These are phyloP conservation scores for Chunga burmeisteri DNA, from an alignment of 2,113 vertebrate species.

Conservation along the genomic window DNA sequence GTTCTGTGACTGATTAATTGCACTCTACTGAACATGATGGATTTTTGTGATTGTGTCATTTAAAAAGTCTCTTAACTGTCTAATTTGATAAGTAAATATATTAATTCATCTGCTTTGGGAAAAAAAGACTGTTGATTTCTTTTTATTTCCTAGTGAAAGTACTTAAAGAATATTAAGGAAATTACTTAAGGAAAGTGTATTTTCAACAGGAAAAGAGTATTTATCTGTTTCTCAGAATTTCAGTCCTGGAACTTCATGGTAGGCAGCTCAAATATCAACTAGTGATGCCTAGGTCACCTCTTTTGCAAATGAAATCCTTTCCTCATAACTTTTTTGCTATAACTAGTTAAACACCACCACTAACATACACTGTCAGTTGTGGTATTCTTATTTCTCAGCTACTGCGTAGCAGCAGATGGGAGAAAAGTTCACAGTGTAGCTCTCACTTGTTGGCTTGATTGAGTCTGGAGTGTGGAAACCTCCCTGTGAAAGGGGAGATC, in stretches of 20 bases:
- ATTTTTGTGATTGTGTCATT: not conserved
- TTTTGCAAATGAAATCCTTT: not conserved
- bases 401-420: not conserved
- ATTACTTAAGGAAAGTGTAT: not conserved
- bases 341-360: not conserved
- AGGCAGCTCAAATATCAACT: not conserved
- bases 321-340: not conserved
- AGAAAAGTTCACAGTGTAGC: not conserved
- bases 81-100: constrained; percentile 29
- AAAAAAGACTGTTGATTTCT: not conserved
- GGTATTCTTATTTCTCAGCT: not conserved
- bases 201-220: not conserved
- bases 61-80: not conserved
- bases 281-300: not conserved
- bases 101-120: not conserved
- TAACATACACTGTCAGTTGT: rapidly evolving
- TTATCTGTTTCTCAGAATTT: not conserved
- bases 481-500: not conserved
- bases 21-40: not conserved
- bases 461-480: not conserved
- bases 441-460: not conserved
- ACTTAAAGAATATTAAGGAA: not conserved
- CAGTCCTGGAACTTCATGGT: not conserved
- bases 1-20: not conserved
- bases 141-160: not conserved